These are phyloP conservation scores for Rana temporaria DNA, from an alignment of 2,113 vertebrate genomes.

Conservation along the genomic window DNA sequence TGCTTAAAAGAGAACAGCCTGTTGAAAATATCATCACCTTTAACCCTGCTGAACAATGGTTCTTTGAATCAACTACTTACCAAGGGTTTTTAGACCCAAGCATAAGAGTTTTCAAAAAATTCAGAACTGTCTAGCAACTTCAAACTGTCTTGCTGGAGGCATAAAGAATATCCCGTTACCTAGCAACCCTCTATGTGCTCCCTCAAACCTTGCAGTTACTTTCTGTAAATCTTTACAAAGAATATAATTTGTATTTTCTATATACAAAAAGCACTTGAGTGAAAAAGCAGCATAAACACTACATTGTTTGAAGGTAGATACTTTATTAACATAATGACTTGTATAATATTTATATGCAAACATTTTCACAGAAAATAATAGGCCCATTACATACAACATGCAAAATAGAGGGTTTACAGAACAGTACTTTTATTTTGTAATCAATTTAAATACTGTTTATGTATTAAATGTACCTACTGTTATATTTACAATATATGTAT, in stretches of 20 bases:
- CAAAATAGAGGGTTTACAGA: too few species aligned
- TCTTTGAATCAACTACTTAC: conserved; percentile 22
- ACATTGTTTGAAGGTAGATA: too few species aligned
- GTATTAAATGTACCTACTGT: too few species aligned
- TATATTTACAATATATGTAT: too few species aligned
- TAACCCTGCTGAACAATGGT: conserved; percentile 10
- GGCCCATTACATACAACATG: too few species aligned
- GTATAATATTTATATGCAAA: too few species aligned
- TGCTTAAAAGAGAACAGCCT: conserved; percentile 5
- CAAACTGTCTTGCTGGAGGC: conserved; percentile 29
- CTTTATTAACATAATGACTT: too few species aligned
- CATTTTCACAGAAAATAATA: too few species aligned
- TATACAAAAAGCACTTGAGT: too few species aligned
- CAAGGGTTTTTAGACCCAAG: conserved; percentile 11
- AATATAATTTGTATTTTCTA: neutral
- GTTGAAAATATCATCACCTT: conserved; percentile 12
- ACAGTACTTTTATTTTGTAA: too few species aligned
- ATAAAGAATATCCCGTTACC: conserved; percentile 43
- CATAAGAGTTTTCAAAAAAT: conserved; percentile 14
- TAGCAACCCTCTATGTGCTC: conserved; percentile 29
- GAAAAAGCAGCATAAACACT: too few species aligned
- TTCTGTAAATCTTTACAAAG: conserved; percentile 3
- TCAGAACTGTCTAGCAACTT: conserved; percentile 38
- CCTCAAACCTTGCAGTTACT: neutral
- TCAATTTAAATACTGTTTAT: too few species aligned